Evolutionary conservation across 2,888 invertebrate genomes (phyloP), one percentile per base, ranked within the genome.

Genomic region (Tetanocera ferruginea): DNA sequence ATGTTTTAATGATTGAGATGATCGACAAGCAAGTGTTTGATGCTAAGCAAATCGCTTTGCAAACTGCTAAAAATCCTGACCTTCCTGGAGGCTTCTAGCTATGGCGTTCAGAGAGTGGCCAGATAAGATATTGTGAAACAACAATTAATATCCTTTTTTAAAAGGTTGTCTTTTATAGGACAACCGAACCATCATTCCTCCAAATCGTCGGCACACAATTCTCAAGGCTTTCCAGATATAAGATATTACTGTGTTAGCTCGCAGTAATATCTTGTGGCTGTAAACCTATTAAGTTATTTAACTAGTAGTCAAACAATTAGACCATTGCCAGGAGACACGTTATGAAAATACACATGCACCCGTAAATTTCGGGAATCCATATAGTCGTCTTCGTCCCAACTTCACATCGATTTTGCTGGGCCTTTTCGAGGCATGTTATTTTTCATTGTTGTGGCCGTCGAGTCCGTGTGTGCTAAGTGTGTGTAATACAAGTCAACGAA

Each of bases 151-250:
- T 75, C 78, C 52, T 14, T 64, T 60, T 52, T 74, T 78, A 14
- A 78, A 78, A 31, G 79, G 77, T 5, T 81, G 80, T 69, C 71
- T 81, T 8, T 64, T 81, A 60, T 80, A 73, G 79, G 80, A 78
- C 76, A 76, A 79, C 23, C 79, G 79, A 52, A 76, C 74, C 8
- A 76, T 81, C 28, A 66, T 81, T 11, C 70, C 78, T 23, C 66
- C 70, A 43, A 64, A 51, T 19, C 1, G 66, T 75, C 49, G 52
- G 0, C 64, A 64, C 11, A 43, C 14, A 43, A 43, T 43, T 43
- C 43, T 49, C 2, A n/a, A 23, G 9, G 67, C 14, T 43, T 49
- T 34, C 1, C 67, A 67, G n/a, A n/a, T n/a, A n/a, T n/a, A n/a
- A n/a, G n/a, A n/a, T n/a, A n/a, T n/a, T 23, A 25, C 67, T 25